Base-by-base conservation (phyloP, 1,140 invertebrate genomes). In the Drosophila athabasca region DNA sequence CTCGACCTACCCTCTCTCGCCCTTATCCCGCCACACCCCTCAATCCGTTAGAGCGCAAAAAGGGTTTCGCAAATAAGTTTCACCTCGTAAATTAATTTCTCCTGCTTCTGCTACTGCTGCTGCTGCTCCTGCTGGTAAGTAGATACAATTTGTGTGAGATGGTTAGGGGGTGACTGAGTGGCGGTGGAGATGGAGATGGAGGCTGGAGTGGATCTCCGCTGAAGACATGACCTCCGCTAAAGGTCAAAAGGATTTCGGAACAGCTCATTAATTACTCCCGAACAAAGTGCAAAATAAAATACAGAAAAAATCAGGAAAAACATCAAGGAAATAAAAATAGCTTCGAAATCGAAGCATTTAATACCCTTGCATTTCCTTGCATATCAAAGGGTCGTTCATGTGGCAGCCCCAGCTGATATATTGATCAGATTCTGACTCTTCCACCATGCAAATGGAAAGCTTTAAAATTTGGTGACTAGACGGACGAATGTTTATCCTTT, bases 61-160 rank as follows among this genome's bases (percentile, higher is more conserved):
- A 87, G 83, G 82, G 78, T 87, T 85, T 76, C 69, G 74, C 82
- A 85, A 85, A 85, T 87, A 85, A 85, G 83, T 85, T 87, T 85
- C 62, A 88, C 82, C 83, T 85, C 82, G 82, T 82, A 85, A 85
- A 85, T 85, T 85, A 85, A 85, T 85, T 85, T 85, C 74, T 58
- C 58, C 59, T 60, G 60, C 74, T 66, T 55, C 17, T 19, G 17
- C 17, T 19, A 1, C 17, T 19, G 60, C 74, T 66, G 59, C 17
- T 19, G 17, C 17, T 19, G 17, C 17, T 19, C 55, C 74, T 66
- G 59, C 46, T 59, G 71, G 58, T 41, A 49, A 76, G 55, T 50
- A 61, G 75, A 78, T 87, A 85, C 82, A 85, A 82, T 87, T 87
- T 81, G 70, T 73, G 31, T 31, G 46, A 43, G 52, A 31, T 39